phyloP scores from a whole-genome alignment of 2,113 vertebrate species.

The Vidua macroura region DNA sequence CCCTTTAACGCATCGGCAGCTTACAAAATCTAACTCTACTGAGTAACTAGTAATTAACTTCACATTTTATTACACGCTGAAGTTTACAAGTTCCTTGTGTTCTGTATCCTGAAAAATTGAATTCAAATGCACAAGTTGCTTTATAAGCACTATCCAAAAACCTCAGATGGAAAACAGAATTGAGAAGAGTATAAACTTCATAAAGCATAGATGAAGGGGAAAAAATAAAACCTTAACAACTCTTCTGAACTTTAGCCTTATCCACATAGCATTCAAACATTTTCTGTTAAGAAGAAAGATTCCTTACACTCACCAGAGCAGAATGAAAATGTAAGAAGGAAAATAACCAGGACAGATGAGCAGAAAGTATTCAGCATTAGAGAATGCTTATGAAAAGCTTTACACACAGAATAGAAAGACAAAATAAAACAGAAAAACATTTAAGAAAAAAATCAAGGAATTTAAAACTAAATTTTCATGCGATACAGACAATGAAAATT shows the following conservation, averaged over 20 bases:
- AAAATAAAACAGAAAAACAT: conserved; percentile 53
- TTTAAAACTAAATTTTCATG: conserved; percentile 15
- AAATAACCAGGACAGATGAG: conserved; percentile 68
- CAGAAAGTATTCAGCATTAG: conserved; percentile 69
- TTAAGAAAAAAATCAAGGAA: conserved; percentile 20
- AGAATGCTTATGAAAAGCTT: conserved; percentile 67
- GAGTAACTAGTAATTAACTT: neutral
- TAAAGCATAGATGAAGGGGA: neutral
- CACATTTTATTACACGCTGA: neutral
- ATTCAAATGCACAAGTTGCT: neutral
- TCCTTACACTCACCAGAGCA: conserved; percentile 70
- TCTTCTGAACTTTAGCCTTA: neutral
- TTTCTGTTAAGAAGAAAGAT: conserved; percentile 59
- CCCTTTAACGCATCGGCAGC: neutral
- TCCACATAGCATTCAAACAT: conserved; percentile 19
- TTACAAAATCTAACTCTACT: neutral
- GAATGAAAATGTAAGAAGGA: conserved; percentile 68
- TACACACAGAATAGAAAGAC: conserved; percentile 55
- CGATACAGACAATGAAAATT: neutral
- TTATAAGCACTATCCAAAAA: neutral
- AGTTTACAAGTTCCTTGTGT: neutral
- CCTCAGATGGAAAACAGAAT: neutral
- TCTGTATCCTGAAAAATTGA: neutral
- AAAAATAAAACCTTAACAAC: neutral
- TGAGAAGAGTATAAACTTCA: neutral